Conservation (phyloP, 1,140 invertebrate species). For the Dinoponera quadriceps region DNA sequence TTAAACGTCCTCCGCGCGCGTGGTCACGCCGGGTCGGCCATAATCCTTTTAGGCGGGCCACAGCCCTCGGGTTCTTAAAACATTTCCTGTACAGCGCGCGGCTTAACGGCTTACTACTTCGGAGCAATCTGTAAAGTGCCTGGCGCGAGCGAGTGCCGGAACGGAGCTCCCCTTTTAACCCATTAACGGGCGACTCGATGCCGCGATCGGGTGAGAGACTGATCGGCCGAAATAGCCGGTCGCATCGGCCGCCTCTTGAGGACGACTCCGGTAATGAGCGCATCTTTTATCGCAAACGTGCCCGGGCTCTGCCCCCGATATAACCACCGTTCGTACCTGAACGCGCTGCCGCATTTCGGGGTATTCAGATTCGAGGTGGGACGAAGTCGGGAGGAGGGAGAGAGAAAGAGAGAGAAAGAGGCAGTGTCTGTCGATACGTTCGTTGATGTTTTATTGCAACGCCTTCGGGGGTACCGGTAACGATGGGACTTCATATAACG, state of each 20-base stretch:
- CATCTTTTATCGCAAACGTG: slow-evolving; percentile 65
- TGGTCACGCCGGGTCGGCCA: slow-evolving; percentile 43
- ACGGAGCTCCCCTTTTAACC: slow-evolving; percentile 63
- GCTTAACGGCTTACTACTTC: slow-evolving; percentile 71
- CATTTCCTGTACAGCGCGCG: slow-evolving; percentile 67
- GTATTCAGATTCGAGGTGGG: slow-evolving; percentile 1
- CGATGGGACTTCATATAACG: background rate
- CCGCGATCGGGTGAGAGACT: slow-evolving; percentile 61
- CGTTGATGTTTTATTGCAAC: slow-evolving; percentile 6
- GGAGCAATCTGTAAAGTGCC: slow-evolving; percentile 72
- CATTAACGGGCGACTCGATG: slow-evolving; percentile 69
- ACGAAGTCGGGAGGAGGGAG: background rate
- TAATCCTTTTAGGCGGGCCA: slow-evolving; percentile 71
- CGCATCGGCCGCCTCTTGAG: slow-evolving; percentile 16
- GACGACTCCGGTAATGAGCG: slow-evolving; percentile 60
- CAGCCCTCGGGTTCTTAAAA: slow-evolving; percentile 69
- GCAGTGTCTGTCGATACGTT: background rate
- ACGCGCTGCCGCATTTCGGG: background rate
- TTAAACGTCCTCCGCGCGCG: slow-evolving; percentile 63
- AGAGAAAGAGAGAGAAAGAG: background rate
- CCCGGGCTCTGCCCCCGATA: slow-evolving; percentile 2
- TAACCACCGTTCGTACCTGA: slow-evolving; percentile 60
- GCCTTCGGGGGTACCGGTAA: background rate
- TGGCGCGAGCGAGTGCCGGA: slow-evolving; percentile 36
- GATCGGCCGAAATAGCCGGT: slow-evolving; percentile 63